These are phyloP conservation scores for Cichladusa arquata DNA, from an alignment of 2,113 vertebrate species.

Conservation along the genomic window DNA sequence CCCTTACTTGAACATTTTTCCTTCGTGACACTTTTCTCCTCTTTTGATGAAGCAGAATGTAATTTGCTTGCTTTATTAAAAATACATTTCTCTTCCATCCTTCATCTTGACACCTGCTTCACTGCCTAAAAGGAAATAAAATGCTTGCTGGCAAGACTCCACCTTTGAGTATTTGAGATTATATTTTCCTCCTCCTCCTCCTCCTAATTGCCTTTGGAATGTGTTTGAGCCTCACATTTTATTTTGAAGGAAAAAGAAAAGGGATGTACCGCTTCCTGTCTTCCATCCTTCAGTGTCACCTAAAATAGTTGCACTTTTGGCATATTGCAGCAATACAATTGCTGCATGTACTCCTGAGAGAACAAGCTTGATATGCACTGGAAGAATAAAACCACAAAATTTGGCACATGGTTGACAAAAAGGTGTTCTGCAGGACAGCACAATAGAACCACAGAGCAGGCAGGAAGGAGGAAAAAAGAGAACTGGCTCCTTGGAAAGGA, in stretches of 20 bases:
- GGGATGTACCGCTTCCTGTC: not conserved
- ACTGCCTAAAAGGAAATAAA: conserved; percentile 35
- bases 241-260: not conserved
- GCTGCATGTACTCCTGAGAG: not conserved
- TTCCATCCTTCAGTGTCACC: not conserved
- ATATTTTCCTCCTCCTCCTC: not conserved
- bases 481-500: not conserved
- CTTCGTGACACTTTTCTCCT: conserved; percentile 56
- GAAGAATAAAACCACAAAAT: not conserved
- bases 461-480: not conserved
- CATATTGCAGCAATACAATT: not conserved
- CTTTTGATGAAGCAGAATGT: conserved; percentile 63
- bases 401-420: not conserved
- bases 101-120: conserved; percentile 38
- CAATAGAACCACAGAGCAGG: not conserved
- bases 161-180: not conserved
- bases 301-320: not conserved
- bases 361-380: not conserved
- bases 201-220: conserved; percentile 18
- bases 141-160: conserved; percentile 17
- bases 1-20: conserved; percentile 67
- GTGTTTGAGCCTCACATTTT: not conserved
- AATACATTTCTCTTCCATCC: conserved; percentile 18
- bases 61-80: conserved; percentile 56
- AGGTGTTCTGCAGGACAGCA: not conserved